Evolutionary conservation across 2,888 invertebrate genomes (phyloP).

Genomic region (Ischnura elegans): DNA sequence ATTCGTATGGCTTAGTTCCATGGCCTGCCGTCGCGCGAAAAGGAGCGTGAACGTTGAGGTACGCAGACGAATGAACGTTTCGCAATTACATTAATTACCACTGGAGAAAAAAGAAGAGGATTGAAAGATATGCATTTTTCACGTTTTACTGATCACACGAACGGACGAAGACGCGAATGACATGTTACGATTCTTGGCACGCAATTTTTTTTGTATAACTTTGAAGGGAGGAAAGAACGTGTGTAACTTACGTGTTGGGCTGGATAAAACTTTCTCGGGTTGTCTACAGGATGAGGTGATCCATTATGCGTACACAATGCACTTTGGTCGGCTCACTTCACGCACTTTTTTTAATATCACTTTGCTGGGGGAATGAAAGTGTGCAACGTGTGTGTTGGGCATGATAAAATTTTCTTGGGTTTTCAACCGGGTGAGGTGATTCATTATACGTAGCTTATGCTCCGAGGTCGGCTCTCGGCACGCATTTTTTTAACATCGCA

Average conservation of each 20-base stretch:
- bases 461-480: no score
- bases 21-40: constrained; percentile 35
- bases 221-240: not conserved
- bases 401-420: no score
- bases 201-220: not conserved
- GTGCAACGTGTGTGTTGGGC: no score
- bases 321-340: no score
- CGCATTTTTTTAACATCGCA: no score
- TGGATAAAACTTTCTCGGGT: no score
- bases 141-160: constrained; percentile 61
- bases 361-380: no score
- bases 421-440: no score
- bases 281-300: no score
- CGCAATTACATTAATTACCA: constrained; percentile 63
- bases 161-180: not conserved
- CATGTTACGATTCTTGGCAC: not conserved
- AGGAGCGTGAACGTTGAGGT: constrained; percentile 51
- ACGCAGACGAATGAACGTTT: constrained; percentile 40
- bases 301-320: no score
- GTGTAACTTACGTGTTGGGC: not conserved
- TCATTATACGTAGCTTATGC: no score
- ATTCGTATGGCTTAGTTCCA: not conserved
- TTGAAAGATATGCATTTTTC: constrained; percentile 60
- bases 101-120: not conserved
- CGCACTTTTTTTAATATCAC: no score